Evolutionary conservation across 2,888 invertebrate genomes (phyloP).

Genomic region (Melinaea menophilus): DNA sequence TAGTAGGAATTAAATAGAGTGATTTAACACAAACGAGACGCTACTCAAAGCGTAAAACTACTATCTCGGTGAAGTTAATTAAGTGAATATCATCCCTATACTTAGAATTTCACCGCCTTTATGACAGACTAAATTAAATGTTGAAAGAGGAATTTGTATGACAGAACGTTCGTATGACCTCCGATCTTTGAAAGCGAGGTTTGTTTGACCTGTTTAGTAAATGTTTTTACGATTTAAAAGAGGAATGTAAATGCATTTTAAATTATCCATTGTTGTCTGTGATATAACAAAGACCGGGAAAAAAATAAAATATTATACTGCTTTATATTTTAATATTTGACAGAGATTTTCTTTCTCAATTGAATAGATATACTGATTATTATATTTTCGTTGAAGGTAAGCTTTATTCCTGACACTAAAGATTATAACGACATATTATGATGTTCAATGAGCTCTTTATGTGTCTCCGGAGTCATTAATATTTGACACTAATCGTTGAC

Average conservation of each 20-base stretch:
- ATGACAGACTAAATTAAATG: conserved; percentile 19
- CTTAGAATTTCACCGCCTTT: conserved; percentile 14
- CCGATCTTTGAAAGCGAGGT: neutral
- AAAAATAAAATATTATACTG: too few species aligned
- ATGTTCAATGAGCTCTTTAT: neutral
- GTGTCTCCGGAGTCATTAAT: neutral
- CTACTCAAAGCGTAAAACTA: conserved; percentile 14
- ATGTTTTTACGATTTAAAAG: too few species aligned
- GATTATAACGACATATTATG: neutral
- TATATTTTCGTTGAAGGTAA: neutral
- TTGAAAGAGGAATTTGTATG: neutral
- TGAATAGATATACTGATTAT: neutral
- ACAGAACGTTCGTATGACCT: neutral
- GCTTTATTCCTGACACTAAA: neutral
- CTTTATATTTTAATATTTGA: too few species aligned
- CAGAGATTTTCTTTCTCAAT: too few species aligned
- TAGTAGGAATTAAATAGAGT: neutral
- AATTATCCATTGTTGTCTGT: too few species aligned
- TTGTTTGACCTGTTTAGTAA: neutral
- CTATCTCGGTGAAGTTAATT: conserved; percentile 20
- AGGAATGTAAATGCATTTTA: too few species aligned
- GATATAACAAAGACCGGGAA: too few species aligned
- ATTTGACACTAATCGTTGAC: neutral
- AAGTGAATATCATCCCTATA: conserved; percentile 19
- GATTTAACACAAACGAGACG: conserved; percentile 8